Evolutionary conservation across 2,888 invertebrate genomes (phyloP).

Genomic region (Drosophila engyochracea): DNA sequence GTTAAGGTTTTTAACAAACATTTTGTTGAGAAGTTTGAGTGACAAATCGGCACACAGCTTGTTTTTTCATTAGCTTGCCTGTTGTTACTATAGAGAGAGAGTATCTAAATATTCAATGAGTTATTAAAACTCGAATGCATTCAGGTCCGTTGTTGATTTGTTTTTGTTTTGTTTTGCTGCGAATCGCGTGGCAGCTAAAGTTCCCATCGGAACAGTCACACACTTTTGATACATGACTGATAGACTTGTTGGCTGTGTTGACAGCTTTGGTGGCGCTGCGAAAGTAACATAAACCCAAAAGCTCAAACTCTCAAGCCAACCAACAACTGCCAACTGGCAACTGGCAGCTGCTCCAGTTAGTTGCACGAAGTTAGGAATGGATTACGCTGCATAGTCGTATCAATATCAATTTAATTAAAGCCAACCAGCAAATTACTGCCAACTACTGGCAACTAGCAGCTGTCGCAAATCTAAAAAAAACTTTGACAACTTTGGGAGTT

Average conservation of each 20-base stretch:
- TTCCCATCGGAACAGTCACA: slow-evolving; percentile 47
- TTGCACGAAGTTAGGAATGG: slow-evolving; percentile 14
- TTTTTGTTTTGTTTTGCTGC: slow-evolving; percentile 7
- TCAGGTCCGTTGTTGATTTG: slow-evolving; percentile 4
- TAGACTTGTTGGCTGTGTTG: slow-evolving; percentile 82
- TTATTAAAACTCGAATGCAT: slow-evolving; percentile 27
- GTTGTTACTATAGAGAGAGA: neutral
- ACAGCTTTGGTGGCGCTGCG: slow-evolving; percentile 68
- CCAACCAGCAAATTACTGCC: slow-evolving; percentile 36
- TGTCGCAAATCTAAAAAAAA: neutral
- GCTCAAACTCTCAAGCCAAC: slow-evolving; percentile 18
- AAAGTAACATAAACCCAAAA: slow-evolving; percentile 31
- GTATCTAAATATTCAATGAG: slow-evolving; percentile 16
- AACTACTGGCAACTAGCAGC: neutral
- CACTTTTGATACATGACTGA: slow-evolving; percentile 81
- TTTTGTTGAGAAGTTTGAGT: neutral
- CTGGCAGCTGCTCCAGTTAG: slow-evolving; percentile 24
- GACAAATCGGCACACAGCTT: neutral
- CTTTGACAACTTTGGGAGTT: neutral
- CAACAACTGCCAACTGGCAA: slow-evolving; percentile 1
- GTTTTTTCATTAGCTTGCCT: neutral
- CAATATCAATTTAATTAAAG: slow-evolving; percentile 62
- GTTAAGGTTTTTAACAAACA: too few relatives aligned
- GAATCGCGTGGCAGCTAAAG: neutral
- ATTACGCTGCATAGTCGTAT: slow-evolving; percentile 30